These are phyloP conservation scores for Sinohyriopsis cumingii DNA, from an alignment of 2,888 invertebrate genomes.

Conservation along the genomic window DNA sequence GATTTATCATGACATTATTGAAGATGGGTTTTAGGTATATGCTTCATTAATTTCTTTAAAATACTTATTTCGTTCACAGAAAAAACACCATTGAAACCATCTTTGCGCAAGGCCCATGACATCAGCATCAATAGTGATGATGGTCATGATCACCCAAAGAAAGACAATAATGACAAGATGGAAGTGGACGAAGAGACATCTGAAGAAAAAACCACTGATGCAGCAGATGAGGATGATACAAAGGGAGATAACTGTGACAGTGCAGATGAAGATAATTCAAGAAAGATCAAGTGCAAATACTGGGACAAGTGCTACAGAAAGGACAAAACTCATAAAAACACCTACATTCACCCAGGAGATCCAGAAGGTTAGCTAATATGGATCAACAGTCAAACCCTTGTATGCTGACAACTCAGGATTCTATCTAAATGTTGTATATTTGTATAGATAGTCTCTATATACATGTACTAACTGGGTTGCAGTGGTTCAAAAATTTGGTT, in stretches of 20 bases:
- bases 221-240: constrained; percentile 17
- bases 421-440: no score
- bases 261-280: constrained; percentile 5
- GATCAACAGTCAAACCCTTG: no score
- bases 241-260: constrained; percentile 17
- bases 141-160: constrained; percentile 3
- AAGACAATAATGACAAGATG: constrained; percentile 1
- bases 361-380: constrained; percentile 68
- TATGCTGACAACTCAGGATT: no score
- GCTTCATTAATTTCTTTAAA: no score
- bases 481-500: no score
- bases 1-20: no score
- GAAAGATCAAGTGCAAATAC: constrained; percentile 76
- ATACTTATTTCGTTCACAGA: no score
- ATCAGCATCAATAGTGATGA: constrained; percentile 40
- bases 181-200: constrained; percentile 5
- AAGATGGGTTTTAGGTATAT: no score
- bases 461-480: no score
- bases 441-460: no score
- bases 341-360: constrained; percentile 80
- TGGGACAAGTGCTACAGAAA: constrained; percentile 78
- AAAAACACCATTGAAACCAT: constrained; percentile 6
- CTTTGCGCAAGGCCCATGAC: constrained; percentile 43
- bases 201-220: constrained; percentile 1
- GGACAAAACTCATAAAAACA: constrained; percentile 77